A percentile compares a stretch with the other conserved stretches of the same genome.
Evolutionary conservation across 2,888 invertebrate species (phyloP).

Genomic region (Mongoloraphidia duomilia): DNA sequence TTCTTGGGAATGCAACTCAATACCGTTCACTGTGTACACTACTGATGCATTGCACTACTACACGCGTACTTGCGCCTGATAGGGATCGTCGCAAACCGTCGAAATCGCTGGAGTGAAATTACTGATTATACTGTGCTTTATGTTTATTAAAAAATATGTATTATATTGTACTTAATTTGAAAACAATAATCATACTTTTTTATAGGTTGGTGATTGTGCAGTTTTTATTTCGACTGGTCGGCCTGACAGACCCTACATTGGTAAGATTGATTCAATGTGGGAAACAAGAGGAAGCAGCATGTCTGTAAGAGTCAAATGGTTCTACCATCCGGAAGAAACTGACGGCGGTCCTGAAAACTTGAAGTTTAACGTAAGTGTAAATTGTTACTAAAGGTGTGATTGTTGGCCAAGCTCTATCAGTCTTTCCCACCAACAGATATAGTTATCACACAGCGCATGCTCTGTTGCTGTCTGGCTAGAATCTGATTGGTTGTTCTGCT

Average conservation of each 20-base stretch:
- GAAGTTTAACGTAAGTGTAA: conserved; percentile 55
- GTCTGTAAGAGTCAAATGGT: conserved; percentile 90
- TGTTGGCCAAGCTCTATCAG: no score
- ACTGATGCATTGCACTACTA: no score
- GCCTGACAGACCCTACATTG: conserved; percentile 85
- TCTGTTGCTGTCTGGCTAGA: no score
- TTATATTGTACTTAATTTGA: not conserved
- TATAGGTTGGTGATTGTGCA: conserved; percentile 84
- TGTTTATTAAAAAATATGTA: not conserved
- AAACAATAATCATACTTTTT: conserved; percentile 5
- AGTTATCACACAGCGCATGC: no score
- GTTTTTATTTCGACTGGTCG: conserved; percentile 87
- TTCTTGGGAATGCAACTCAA: no score
- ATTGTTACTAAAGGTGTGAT: not conserved
- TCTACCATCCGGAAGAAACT: conserved; percentile 94
- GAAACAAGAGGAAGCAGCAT: conserved; percentile 74
- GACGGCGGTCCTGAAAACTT: conserved; percentile 55
- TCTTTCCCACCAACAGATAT: no score
- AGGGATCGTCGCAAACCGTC: no score
- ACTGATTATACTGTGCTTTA: no score
- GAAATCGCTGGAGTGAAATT: no score
- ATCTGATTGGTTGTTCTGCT: no score
- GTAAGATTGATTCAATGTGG: conserved; percentile 85
- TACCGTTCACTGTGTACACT: no score
- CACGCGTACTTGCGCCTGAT: no score